A percentile compares a stretch with the other conserved stretches of the same genome.
Conservation (phyloP, 2,797 vertebrate species). For the Fringilla coelebs region DNA sequence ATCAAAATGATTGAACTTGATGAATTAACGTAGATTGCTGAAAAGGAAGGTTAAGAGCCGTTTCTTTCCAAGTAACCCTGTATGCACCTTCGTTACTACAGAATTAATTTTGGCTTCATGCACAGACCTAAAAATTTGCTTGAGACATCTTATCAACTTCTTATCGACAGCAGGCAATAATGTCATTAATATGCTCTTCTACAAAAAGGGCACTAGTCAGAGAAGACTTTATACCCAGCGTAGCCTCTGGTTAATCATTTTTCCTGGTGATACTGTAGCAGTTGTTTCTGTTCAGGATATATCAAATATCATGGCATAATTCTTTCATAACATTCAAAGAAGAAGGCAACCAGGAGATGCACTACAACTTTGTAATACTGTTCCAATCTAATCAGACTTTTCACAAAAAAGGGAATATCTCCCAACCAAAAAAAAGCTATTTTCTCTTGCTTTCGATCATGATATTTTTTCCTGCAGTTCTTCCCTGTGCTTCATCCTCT, state of each 20-base stretch:
- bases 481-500: neutral
- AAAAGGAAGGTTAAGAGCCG: neutral
- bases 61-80: neutral
- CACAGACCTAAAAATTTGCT: neutral
- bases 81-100: neutral
- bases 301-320: neutral
- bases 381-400: neutral
- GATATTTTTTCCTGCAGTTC: constrained; percentile 50
- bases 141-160: neutral
- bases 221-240: neutral
- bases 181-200: neutral
- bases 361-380: neutral
- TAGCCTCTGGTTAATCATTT: neutral
- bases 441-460: constrained; percentile 61
- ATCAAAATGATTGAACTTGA: neutral
- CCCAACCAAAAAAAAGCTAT: neutral
- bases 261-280: neutral
- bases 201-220: neutral
- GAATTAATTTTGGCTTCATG: neutral
- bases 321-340: neutral
- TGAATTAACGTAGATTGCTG: neutral
- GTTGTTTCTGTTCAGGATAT: neutral
- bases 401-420: neutral
- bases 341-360: neutral
- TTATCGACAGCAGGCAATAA: neutral